phyloP scores from a whole-genome alignment of 2,113 vertebrate genomes.

The Tychaedon coryphoeus region DNA sequence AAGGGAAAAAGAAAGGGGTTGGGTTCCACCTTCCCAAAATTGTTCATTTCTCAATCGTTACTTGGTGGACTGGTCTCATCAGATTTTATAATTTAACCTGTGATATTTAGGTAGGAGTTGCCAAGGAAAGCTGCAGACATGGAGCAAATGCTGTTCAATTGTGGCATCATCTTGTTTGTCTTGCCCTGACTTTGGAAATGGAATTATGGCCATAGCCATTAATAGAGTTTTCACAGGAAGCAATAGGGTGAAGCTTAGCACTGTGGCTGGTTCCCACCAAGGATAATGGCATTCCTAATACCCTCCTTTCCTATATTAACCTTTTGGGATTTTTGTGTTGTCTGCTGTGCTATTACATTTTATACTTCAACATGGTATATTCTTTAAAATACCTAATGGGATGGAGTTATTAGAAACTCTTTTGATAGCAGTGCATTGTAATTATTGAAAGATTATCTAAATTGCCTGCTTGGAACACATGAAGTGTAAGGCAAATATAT shows the following conservation, averaged over 20 bases:
- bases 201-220: neutral
- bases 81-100: neutral
- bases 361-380: neutral
- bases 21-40: neutral
- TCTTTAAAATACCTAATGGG: neutral
- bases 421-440: neutral
- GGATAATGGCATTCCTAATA: neutral
- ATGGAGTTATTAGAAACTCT: neutral
- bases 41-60: rapidly evolving
- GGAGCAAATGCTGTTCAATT: rapidly evolving
- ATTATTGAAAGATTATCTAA: neutral
- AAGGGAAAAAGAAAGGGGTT: neutral
- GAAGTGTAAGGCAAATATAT: neutral
- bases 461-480: neutral
- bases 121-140: neutral
- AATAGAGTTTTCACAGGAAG: neutral
- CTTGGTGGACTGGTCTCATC: neutral
- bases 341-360: neutral
- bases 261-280: rapidly evolving
- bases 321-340: neutral
- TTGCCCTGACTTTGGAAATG: neutral
- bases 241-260: neutral
- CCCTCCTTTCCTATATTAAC: neutral
- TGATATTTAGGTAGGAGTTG: neutral
- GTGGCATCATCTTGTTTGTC: neutral